Evolutionary conservation across 2,888 invertebrate genomes (phyloP), one percentile per base, ranked within the genome.

Genomic region (Toxonevra muliebris): DNA sequence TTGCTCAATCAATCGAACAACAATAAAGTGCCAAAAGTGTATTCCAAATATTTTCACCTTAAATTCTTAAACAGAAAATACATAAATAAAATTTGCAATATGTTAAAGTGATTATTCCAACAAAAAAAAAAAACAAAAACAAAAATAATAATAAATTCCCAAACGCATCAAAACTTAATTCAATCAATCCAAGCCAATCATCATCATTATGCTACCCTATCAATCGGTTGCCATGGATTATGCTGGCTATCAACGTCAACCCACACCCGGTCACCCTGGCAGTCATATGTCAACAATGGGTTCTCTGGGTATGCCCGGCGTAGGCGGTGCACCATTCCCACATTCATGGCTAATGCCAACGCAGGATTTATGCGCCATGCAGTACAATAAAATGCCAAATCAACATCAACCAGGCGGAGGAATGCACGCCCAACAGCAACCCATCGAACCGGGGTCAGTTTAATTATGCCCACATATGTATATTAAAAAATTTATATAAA

Each of bases 311-410:
- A 88, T 89, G 82, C 69, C 80, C 9, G 75, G 80, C 68, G 77
- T 78, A 70, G 82, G 79, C 63, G 80, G 80, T 62, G 88, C 79
- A 85, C 91, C 95, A 83, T 95, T 95, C 90, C 93, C 94, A 86
- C 95, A 95, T 90, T 95, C 95, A 88, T 95, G 95, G 95, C 93
- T 95, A 91, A 94, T 94, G 89, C 90, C 90, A 87, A 92, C 93
- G 88, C 93, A 93, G 92, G 94, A 94, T 89, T 91, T 94, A 88
- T 94, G 94, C 91, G 91, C 89, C 86, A 91, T 93, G 90, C 93
- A 93, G 88, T 91, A 90, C 88, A 91, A 91, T 88, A 91, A 91
- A 89, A 88, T 85, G 84, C 80, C 85, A 66, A 83, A 83, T 71
- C 86, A 85, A 72, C 82, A 81, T 71, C 85, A 84, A 72, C 80